Conservation (phyloP, 2,888 invertebrate species). For the Ethmia dodecea region DNA sequence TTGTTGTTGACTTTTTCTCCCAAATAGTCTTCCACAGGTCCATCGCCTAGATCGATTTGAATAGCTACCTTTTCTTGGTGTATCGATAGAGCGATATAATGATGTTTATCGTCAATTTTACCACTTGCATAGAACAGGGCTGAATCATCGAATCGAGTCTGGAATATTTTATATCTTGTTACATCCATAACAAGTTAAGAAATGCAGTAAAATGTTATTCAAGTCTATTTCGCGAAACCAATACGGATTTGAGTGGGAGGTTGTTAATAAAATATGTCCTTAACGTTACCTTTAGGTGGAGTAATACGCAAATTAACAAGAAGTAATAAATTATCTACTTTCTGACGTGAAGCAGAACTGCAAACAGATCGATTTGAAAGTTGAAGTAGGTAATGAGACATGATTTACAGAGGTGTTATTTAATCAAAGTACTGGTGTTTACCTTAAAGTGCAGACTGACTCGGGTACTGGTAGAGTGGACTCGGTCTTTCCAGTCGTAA, state of each 20-base stretch:
- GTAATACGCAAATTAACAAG: too few species aligned
- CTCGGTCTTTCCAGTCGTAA: conserved; percentile 94
- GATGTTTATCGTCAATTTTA: conserved; percentile 90
- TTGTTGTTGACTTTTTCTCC: conserved; percentile 85
- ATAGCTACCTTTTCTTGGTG: conserved; percentile 89
- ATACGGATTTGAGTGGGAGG: background rate
- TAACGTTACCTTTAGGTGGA: too few species aligned
- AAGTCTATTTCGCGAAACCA: background rate
- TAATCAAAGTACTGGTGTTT: conserved; percentile 21
- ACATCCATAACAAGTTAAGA: background rate
- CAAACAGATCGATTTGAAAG: too few species aligned
- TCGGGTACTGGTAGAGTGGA: conserved; percentile 90
- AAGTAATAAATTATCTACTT: too few species aligned
- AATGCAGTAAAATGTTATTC: background rate
- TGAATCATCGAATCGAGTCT: conserved; percentile 94
- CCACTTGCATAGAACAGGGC: conserved; percentile 96
- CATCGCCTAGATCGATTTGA: conserved; percentile 92
- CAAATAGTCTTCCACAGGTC: conserved; percentile 81
- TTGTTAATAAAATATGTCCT: background rate
- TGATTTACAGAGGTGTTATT: too few species aligned
- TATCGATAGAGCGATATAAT: conserved; percentile 93
- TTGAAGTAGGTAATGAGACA: too few species aligned
- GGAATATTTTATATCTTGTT: conserved; percentile 33
- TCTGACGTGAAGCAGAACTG: too few species aligned
- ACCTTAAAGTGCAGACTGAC: conserved; percentile 94